Evolutionary conservation across 2,888 invertebrate genomes (phyloP).

Genomic region (Emmelina monodactyla): DNA sequence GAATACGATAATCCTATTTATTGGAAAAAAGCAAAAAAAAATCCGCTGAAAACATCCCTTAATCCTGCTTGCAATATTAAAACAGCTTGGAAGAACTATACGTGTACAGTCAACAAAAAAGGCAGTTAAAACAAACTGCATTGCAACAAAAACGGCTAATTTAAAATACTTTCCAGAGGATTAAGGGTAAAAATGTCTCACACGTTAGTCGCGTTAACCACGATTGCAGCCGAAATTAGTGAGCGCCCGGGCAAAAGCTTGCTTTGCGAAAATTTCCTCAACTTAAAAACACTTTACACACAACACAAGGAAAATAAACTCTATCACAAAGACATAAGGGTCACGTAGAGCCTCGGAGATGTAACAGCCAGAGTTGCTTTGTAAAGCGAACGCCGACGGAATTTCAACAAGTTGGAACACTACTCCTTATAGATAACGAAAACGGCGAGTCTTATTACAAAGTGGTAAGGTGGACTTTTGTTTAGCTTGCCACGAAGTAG

Average conservation of each 20-base stretch:
- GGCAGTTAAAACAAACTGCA: background rate
- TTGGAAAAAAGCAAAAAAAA: too few relatives aligned
- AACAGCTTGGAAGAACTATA: too few relatives aligned
- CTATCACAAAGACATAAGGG: slow-evolving; percentile 24
- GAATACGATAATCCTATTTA: too few relatives aligned
- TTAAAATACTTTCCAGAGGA: slow-evolving; percentile 22
- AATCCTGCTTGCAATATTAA: too few relatives aligned
- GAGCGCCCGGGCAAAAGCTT: slow-evolving; percentile 51
- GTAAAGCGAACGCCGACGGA: slow-evolving; percentile 47
- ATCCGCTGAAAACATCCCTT: too few relatives aligned
- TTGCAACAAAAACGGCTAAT: slow-evolving; percentile 16
- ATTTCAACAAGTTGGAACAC: slow-evolving; percentile 61
- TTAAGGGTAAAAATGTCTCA: slow-evolving; percentile 39
- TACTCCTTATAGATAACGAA: too few relatives aligned
- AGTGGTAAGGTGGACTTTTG: slow-evolving; percentile 32
- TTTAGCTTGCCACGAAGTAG: slow-evolving; percentile 5
- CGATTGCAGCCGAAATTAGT: slow-evolving; percentile 59
- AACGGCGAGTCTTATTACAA: slow-evolving; percentile 23
- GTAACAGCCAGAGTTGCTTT: background rate
- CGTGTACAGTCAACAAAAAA: too few relatives aligned
- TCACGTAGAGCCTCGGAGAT: slow-evolving; percentile 20
- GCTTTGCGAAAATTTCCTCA: slow-evolving; percentile 50
- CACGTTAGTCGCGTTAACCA: slow-evolving; percentile 40
- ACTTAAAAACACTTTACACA: slow-evolving; percentile 12
- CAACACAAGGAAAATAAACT: slow-evolving; percentile 28